Base-by-base conservation (phyloP, 2,113 vertebrate species). In the Microcebus jonahi region DNA sequence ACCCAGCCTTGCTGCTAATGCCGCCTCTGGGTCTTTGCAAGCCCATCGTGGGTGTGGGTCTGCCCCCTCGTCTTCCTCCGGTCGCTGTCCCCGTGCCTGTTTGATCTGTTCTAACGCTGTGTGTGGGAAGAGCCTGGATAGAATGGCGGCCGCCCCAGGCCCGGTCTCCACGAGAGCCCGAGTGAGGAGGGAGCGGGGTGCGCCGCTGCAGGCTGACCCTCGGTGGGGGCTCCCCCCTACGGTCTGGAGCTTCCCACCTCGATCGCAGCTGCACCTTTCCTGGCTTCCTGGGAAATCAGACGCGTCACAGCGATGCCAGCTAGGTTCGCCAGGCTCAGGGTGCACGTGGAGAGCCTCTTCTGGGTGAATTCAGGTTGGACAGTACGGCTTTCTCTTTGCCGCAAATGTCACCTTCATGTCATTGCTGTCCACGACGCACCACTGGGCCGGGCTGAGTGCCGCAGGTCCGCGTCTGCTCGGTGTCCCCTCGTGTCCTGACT, bases 401-500 rank as follows among this genome's bases (percentile, higher is more conserved):
- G 8, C 65, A 13, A 21, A 18, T 2, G 36, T 2, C 1, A 0
- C 4, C 18, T 13, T 34, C 20, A 5, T 29, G 3, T 4, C 6
- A 0, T 34, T 1, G 31, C 18, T 42, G 12, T 42, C 42, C 6
- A 1, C 6, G 10, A 25, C 45, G 17, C 50, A 42, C 84, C 0
- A 0, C 50, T 6, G 31, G 88, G 25, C 3, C 27, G 12, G 29
- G 20, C 36, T 0, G n/a, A 5, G 4, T 3, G n/a, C 6, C 8
- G 0, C 23, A 15, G 14, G 18, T 1, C 8, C 6, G 0, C 0
- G 20, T 27, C 63, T 63, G 4, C 17, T 1, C 11, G 13, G 5
- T 0, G 5, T 50, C 76, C 4, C 29, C 42, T 3, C 9, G 0
- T 55, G 20, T 31, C 57, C n/a, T 0, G 0, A 0, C 8, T 0